Percentiles rank a stretch among this genome's conserved stretches.
Evolutionary conservation across 2,113 vertebrate species (phyloP).

Genomic region (Clarias macrocephalus): DNA sequence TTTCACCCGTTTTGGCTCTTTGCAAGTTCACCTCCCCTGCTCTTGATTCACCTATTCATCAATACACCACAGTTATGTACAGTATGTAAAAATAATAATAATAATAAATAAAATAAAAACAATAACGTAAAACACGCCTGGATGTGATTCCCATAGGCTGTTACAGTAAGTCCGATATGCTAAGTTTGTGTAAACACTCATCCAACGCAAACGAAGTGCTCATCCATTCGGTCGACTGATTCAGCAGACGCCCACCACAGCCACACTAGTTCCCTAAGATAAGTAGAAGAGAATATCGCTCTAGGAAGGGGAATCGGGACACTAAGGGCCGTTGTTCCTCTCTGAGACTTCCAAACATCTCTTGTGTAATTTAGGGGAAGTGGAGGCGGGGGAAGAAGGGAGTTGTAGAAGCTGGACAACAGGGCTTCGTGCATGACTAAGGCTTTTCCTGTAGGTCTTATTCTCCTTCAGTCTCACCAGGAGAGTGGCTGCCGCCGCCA

Average conservation of each 20-base stretch:
- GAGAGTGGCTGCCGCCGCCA: constrained; percentile 14
- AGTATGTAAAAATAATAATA: background rate
- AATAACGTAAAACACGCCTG: background rate
- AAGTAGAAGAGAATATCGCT: constrained; percentile 27
- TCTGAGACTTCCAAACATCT: constrained; percentile 47
- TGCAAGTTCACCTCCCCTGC: background rate
- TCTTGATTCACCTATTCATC: background rate
- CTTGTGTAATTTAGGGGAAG: constrained; percentile 69
- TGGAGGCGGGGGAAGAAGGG: constrained; percentile 59
- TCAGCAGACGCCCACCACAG: constrained; percentile 33
- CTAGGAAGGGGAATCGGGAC: constrained; percentile 45
- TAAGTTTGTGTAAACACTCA: background rate
- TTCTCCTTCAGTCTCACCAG: constrained; percentile 5
- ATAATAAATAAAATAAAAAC: background rate
- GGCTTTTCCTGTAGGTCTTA: constrained; percentile 56
- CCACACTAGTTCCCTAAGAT: constrained; percentile 13
- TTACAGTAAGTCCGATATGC: background rate
- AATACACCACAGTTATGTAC: background rate
- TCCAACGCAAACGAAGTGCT: constrained; percentile 2
- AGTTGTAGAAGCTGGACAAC: constrained; percentile 53
- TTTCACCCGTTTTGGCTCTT: background rate
- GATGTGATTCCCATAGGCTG: too few species aligned
- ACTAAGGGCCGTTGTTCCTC: constrained; percentile 65
- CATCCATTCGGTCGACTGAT: constrained; percentile 19
- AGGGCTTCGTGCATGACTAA: constrained; percentile 69